Conservation (phyloP, 64 coral and sea anemone genomes). For the Stylophora pistillata region DNA sequence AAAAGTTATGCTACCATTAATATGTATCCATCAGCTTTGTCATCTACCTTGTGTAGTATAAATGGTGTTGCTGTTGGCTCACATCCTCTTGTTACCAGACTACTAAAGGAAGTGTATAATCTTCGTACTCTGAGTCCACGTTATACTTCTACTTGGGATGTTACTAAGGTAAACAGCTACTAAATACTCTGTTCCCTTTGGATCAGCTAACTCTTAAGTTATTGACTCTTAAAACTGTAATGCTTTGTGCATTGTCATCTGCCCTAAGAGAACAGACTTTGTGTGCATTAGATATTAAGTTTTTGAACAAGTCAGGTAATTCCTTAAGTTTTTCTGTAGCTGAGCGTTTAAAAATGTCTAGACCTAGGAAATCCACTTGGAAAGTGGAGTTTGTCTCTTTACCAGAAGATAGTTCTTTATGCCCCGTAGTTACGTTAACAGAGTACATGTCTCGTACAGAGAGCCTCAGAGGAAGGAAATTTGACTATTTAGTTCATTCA, state of each 20-base stretch:
- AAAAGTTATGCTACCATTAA: slow-evolving; percentile 77
- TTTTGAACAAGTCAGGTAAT: too few relatives aligned
- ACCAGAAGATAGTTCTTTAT: neutral
- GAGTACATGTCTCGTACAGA: slow-evolving; percentile 23
- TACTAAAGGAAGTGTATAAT: slow-evolving; percentile 63
- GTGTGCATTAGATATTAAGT: too few relatives aligned
- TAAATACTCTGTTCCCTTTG: slow-evolving; percentile 75
- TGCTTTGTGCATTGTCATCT: too few relatives aligned
- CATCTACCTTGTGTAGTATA: slow-evolving; percentile 41
- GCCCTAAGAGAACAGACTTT: too few relatives aligned
- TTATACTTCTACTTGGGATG: slow-evolving; percentile 69
- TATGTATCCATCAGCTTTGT: slow-evolving; percentile 59
- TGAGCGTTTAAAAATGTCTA: too few relatives aligned
- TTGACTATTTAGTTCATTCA: neutral
- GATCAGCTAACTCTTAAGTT: slow-evolving; percentile 57
- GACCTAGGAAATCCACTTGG: too few relatives aligned
- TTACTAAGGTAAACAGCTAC: slow-evolving; percentile 61
- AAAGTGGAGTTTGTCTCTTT: neutral
- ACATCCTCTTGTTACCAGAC: slow-evolving; percentile 52
- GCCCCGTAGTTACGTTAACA: neutral
- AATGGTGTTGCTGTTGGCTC: slow-evolving; percentile 53
- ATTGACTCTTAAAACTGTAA: too few relatives aligned
- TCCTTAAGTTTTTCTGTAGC: too few relatives aligned
- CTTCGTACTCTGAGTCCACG: slow-evolving; percentile 41
- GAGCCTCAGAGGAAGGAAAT: neutral